Percentiles rank a stretch among this genome's conserved stretches.
These are phyloP conservation scores for Drosophila guanche DNA, from an alignment of 1,140 invertebrate species.

Conservation along the genomic window DNA sequence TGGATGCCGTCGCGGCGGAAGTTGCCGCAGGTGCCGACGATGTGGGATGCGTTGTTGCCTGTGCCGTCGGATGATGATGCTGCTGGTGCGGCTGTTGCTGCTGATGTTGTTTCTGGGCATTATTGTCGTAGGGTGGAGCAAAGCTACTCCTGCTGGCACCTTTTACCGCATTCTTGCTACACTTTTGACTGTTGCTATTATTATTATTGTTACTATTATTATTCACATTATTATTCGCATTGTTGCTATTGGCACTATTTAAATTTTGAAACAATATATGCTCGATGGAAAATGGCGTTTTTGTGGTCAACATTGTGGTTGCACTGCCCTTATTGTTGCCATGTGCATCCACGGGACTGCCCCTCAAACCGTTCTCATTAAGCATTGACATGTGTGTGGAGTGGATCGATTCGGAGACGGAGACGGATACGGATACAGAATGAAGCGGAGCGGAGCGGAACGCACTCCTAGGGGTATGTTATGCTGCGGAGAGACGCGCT, in stretches of 20 bases:
- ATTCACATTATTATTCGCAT: slow-evolving; percentile 30
- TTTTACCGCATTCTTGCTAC: slow-evolving; percentile 47
- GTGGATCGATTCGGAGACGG: slow-evolving; percentile 5
- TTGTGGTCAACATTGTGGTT: slow-evolving; percentile 74
- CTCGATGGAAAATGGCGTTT: slow-evolving; percentile 83
- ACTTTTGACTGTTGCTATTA: slow-evolving; percentile 54
- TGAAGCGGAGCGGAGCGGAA: slow-evolving; percentile 4
- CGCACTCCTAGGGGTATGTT: slow-evolving; percentile 23
- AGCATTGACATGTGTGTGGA: slow-evolving; percentile 56
- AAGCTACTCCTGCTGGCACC: slow-evolving; percentile 35
- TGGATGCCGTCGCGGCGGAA: slow-evolving; percentile 30
- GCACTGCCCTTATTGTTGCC: slow-evolving; percentile 30
- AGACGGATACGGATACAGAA: background rate
- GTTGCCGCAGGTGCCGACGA: slow-evolving; percentile 19
- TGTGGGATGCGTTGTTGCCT: slow-evolving; percentile 25
- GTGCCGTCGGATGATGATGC: slow-evolving; percentile 29
- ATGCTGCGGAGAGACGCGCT: slow-evolving; percentile 49
- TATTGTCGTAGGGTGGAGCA: slow-evolving; percentile 61
- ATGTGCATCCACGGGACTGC: slow-evolving; percentile 43
- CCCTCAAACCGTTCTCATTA: slow-evolving; percentile 58
- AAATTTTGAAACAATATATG: slow-evolving; percentile 83
- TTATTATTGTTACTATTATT: slow-evolving; percentile 40
- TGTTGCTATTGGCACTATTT: slow-evolving; percentile 66
- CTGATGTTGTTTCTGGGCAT: slow-evolving; percentile 55
- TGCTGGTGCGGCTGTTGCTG: slow-evolving; percentile 23